These are phyloP conservation scores for Dicycla oo DNA, from an alignment of 2,888 invertebrate genomes.

Conservation along the genomic window DNA sequence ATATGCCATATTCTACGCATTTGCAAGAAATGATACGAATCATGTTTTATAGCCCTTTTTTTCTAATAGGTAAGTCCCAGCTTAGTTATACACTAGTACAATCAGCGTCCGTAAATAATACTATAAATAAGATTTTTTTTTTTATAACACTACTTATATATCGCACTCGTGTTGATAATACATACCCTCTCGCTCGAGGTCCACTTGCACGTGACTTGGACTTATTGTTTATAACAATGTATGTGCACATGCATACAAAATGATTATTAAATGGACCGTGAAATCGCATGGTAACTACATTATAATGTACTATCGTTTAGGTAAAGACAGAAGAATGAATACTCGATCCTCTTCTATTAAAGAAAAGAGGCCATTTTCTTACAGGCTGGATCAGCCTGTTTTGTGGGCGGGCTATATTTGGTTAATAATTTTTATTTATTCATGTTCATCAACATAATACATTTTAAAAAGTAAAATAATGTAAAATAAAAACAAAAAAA, in stretches of 20 bases:
- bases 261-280: background rate
- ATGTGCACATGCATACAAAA: background rate
- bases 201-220: constrained; percentile 31
- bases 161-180: constrained; percentile 28
- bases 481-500: too few species aligned
- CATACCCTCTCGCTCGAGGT: constrained; percentile 33
- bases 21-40: background rate
- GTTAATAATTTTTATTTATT: too few species aligned
- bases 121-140: constrained; percentile 42
- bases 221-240: constrained; percentile 26
- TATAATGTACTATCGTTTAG: background rate
- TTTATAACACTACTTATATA: constrained; percentile 46
- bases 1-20: background rate
- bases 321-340: background rate
- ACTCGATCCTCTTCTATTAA: background rate
- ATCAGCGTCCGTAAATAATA: constrained; percentile 30
- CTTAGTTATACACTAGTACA: background rate
- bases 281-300: constrained; percentile 13
- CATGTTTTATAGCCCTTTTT: too few species aligned
- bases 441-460: too few species aligned
- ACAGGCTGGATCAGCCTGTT: too few species aligned
- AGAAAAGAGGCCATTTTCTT: too few species aligned
- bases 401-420: too few species aligned
- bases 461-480: too few species aligned
- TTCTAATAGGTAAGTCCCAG: background rate